Conservation (phyloP, 1,140 invertebrate species). For the Drosophila funebris region DNA sequence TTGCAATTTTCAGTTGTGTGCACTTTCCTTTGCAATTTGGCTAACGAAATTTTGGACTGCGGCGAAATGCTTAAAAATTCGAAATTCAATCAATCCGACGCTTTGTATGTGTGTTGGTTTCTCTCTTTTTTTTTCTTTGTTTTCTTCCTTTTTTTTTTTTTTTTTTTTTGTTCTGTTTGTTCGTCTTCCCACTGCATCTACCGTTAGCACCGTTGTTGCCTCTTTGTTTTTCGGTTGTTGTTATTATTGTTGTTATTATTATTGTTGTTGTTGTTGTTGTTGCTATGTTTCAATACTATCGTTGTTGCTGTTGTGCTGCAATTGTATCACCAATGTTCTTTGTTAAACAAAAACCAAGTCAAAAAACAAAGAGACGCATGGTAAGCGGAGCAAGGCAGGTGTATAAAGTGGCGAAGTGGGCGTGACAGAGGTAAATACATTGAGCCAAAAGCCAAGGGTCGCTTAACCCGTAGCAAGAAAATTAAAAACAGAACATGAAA, state of each 20-base stretch:
- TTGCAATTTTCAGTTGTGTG: conserved; percentile 61
- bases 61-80: conserved; percentile 80
- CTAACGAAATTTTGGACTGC: conserved; percentile 71
- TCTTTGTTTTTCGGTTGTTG: conserved; percentile 19
- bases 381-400: neutral
- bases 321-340: conserved; percentile 63
- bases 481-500: conserved; percentile 37
- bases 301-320: conserved; percentile 46
- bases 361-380: conserved; percentile 27
- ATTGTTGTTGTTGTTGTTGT: neutral
- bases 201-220: neutral
- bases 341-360: conserved; percentile 50
- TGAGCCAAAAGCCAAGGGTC: conserved; percentile 70
- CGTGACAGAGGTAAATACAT: conserved; percentile 64
- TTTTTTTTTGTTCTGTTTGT: conserved; percentile 4
- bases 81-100: conserved; percentile 78
- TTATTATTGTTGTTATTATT: conserved; percentile 38
- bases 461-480: conserved; percentile 56
- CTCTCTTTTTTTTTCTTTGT: conserved; percentile 28
- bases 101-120: conserved; percentile 57
- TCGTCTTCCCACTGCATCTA: neutral
- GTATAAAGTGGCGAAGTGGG: too few relatives aligned
- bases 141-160: neutral
- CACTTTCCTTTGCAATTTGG: conserved; percentile 62
- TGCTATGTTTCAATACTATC: conserved; percentile 5